These are phyloP conservation scores for Parazoanthus darwini DNA, from an alignment of 92 coral and sea anemone genomes.

Conservation along the genomic window DNA sequence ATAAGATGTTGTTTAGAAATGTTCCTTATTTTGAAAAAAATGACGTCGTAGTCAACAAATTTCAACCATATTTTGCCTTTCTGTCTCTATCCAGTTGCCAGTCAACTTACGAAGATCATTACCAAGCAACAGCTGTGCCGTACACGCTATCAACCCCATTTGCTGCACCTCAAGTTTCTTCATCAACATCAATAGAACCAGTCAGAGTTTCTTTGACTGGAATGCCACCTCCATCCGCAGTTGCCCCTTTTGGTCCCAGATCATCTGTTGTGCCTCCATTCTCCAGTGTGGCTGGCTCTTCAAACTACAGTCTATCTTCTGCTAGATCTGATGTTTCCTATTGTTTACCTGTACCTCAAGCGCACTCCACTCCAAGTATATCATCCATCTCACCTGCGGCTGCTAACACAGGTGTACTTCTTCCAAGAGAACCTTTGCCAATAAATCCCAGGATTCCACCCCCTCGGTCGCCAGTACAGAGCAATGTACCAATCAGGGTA, in stretches of 20 bases:
- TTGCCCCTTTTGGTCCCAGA: background rate
- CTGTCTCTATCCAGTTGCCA: background rate
- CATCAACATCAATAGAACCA: background rate
- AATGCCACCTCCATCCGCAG: background rate
- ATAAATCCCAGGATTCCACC: conserved; percentile 31
- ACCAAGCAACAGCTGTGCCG: background rate
- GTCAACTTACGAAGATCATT: background rate
- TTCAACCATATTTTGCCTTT: background rate
- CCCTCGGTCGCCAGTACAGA: conserved; percentile 37
- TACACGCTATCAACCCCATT: conserved; percentile 10
- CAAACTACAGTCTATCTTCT: background rate
- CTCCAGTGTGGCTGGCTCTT: background rate
- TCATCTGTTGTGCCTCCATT: conserved; percentile 28
- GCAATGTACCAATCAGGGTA: conserved; percentile 15
- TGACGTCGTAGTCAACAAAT: background rate
- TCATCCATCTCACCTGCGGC: background rate
- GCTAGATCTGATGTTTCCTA: background rate
- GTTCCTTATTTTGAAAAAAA: background rate
- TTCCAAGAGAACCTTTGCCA: conserved; percentile 39
- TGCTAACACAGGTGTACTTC: conserved; percentile 29
- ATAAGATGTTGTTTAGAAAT: background rate
- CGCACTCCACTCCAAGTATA: background rate
- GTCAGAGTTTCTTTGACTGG: background rate
- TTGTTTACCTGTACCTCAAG: conserved; percentile 43
- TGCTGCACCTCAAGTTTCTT: background rate